Evolutionary conservation across 2,113 vertebrate genomes (phyloP), one percentile per base, ranked within the genome.

Genomic region (Propithecus coquereli): DNA sequence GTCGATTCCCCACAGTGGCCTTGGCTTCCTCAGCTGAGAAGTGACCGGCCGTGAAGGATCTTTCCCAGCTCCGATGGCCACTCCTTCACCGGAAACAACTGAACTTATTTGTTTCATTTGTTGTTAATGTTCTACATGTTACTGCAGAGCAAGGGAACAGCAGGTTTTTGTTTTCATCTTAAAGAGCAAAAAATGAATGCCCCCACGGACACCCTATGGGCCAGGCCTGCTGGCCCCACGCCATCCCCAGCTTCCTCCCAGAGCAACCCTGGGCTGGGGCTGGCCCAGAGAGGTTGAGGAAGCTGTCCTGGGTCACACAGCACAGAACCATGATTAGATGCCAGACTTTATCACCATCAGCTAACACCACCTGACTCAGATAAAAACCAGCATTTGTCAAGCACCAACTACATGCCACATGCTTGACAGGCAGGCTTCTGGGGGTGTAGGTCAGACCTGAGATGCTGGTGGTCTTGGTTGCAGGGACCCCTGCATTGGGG

Each of bases 1-100:
- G 32, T 34, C 1, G 0, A 2, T 18, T 74, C 18, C 63, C 71
- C 2, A 18, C 40, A 0, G 0, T 2, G 9, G 37, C 54, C 73
- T 74, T 12, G 5, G 14, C 84, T 18, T 45, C 77, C 47, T 68
- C 10, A 11, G 20, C 37, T 68, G 4, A 77, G 74, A 40, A 20
- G 37, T 30, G 70, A 57, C 86, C 37, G 25, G 0, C 10, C 11
- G 5, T 6, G 8, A 32, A 74, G 76, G 34, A 11, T 57, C 8
- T 16, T 10, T 66, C 47, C 65, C 47, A n/a, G 43, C 76, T 61
- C 37, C 1, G 4, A 50, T 2, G 45, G 54, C 63, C 83, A 3
- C 61, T 65, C 37, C 34, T 45, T 6, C 47, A 17, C 23, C 17
- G 57, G 59, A 65, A 66, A 54, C 22, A 8, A 18, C 25, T 32